These are phyloP conservation scores for Dicaeum eximium DNA, from an alignment of 2,113 vertebrate genomes.

Conservation along the genomic window DNA sequence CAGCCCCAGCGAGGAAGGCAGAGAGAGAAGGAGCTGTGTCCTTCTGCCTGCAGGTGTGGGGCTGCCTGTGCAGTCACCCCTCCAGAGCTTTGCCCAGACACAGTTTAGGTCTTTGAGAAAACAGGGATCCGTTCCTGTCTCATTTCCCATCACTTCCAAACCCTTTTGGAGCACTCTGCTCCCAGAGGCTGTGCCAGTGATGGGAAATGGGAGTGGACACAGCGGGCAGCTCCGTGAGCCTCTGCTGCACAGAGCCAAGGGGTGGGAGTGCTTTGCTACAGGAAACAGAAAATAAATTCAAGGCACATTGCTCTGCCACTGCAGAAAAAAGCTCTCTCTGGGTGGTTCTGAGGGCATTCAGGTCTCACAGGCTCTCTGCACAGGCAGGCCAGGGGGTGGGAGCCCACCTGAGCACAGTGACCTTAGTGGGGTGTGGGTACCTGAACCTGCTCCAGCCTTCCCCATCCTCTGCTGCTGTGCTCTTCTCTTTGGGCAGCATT, in stretches of 20 bases:
- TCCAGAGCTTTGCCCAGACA: background rate
- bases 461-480: background rate
- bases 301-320: background rate
- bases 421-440: background rate
- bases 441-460: background rate
- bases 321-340: background rate
- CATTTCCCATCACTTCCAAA: fast-evolving
- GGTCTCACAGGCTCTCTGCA: background rate
- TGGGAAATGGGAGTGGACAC: background rate
- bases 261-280: background rate
- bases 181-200: too few relatives aligned
- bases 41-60: background rate
- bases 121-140: background rate
- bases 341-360: background rate
- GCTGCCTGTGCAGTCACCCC: background rate
- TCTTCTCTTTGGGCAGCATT: fast-evolving
- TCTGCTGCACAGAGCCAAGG: background rate
- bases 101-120: background rate
- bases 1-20: background rate
- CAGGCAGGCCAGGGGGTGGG: background rate
- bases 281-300: background rate
- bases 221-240: fast-evolving
- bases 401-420: background rate
- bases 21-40: background rate
- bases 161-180: background rate